Evolutionary conservation across 1,140 invertebrate genomes (phyloP).

Genomic region (Heliconius hewitsoni): DNA sequence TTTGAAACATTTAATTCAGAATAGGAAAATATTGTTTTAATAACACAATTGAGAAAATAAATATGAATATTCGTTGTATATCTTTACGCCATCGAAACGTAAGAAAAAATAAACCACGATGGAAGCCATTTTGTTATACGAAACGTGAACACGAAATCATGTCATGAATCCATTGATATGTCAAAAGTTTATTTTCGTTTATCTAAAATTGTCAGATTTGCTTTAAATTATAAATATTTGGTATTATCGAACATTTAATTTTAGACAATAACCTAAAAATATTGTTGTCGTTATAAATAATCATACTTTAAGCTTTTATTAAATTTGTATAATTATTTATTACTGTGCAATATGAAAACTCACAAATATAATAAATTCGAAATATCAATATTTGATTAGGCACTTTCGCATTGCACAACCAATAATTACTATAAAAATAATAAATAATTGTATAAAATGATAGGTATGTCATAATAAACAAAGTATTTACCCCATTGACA

Average conservation of each 20-base stretch:
- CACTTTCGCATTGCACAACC: background rate
- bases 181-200: background rate
- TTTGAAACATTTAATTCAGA: background rate
- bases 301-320: background rate
- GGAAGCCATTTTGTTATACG: slow-evolving; percentile 5
- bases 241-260: background rate
- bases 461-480: background rate
- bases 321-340: background rate
- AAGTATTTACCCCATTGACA: slow-evolving; percentile 84
- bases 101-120: background rate
- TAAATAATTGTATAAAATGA: background rate
- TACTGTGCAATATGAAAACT: background rate
- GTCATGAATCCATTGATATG: background rate
- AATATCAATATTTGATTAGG: background rate
- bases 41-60: background rate
- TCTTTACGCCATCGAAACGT: background rate
- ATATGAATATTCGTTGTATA: background rate
- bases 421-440: background rate
- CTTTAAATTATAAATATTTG: background rate
- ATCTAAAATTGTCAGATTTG: background rate
- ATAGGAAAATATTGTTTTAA: background rate
- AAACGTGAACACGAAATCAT: background rate
- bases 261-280: background rate
- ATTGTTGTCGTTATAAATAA: background rate
- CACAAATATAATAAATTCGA: background rate